phyloP scores from a whole-genome alignment of 2,888 invertebrate species.

The Atethmia centrago region DNA sequence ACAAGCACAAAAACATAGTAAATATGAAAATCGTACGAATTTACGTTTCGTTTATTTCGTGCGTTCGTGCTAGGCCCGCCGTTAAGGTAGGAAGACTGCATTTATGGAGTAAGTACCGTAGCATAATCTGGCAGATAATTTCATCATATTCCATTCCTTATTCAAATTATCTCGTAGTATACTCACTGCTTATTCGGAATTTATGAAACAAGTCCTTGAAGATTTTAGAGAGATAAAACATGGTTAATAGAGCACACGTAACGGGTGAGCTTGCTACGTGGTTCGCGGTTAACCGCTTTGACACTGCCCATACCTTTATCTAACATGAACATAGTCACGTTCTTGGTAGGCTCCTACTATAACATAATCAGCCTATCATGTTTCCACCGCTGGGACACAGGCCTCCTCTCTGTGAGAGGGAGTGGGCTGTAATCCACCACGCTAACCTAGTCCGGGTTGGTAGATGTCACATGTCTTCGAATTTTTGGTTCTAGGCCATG shows the following conservation, averaged over 20 bases:
- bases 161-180: background rate
- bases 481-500: too few relatives aligned
- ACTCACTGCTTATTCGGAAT: background rate
- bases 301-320: background rate
- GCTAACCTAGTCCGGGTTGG: too few relatives aligned
- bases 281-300: slow-evolving; percentile 12
- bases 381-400: too few relatives aligned
- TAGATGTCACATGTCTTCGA: too few relatives aligned
- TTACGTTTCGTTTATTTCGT: background rate
- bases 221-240: background rate
- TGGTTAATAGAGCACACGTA: background rate
- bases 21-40: background rate
- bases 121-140: background rate
- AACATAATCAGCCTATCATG: too few relatives aligned
- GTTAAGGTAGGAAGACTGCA: background rate
- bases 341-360: too few relatives aligned
- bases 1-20: background rate
- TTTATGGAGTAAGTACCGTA: background rate
- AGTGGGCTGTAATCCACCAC: too few relatives aligned
- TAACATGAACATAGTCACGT: too few relatives aligned
- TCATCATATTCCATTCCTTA: background rate
- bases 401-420: too few relatives aligned
- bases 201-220: background rate
- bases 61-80: background rate
- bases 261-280: background rate